These are phyloP conservation scores for Chrysolina oricalcia DNA, from an alignment of 2,888 invertebrate species.

Conservation along the genomic window DNA sequence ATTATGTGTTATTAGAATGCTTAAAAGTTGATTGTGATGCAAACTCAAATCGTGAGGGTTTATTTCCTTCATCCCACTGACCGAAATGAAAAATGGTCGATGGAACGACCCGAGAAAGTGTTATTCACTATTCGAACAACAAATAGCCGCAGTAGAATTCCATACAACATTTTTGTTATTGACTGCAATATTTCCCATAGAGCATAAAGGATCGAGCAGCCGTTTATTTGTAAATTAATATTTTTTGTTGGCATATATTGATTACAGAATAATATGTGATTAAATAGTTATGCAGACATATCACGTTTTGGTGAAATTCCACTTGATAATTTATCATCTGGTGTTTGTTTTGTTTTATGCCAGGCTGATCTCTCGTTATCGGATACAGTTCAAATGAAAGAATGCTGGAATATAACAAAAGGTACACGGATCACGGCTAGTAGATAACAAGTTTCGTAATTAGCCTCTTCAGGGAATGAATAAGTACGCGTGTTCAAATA, in stretches of 20 bases:
- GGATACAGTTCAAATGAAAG: not conserved
- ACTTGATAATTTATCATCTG: constrained; percentile 28
- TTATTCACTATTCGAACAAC: not conserved
- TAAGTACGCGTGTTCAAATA: not conserved
- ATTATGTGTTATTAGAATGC: too few relatives aligned
- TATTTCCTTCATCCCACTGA: too few relatives aligned
- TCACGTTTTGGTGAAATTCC: constrained; percentile 38
- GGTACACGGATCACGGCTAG: not conserved
- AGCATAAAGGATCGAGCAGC: constrained; percentile 17
- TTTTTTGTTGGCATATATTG: constrained; percentile 41
- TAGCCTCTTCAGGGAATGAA: not conserved
- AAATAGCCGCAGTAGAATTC: constrained; percentile 3
- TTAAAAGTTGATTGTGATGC: too few relatives aligned
- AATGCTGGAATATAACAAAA: constrained; percentile 1
- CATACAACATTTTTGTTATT: not conserved
- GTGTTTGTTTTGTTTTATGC: constrained; percentile 32
- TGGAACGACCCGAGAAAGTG: not conserved
- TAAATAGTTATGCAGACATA: constrained; percentile 22
- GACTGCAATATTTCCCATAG: not conserved
- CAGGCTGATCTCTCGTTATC: constrained; percentile 23
- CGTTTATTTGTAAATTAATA: constrained; percentile 29
- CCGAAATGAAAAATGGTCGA: not conserved
- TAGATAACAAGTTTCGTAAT: not conserved
- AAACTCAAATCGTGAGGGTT: too few relatives aligned
- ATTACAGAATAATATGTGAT: constrained; percentile 35